Conservation (phyloP, 2,113 vertebrate species). For the Martes martes region DNA sequence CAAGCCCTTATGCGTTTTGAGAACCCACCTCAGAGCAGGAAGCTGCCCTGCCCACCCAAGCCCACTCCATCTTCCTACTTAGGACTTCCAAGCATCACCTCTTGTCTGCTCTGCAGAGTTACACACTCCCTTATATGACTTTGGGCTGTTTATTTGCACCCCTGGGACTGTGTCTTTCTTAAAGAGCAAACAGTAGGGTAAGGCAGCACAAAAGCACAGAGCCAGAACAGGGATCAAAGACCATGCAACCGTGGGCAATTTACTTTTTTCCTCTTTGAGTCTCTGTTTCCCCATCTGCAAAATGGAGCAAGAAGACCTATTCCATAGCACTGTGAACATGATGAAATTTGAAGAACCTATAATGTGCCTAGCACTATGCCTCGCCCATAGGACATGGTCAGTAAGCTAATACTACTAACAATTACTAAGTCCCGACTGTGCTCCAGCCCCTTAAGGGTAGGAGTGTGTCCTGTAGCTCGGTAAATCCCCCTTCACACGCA, state of each 20-base stretch:
- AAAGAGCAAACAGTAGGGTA: not conserved
- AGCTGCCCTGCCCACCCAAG: not conserved
- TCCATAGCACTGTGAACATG: no score
- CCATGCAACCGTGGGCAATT: not conserved
- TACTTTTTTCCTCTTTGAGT: not conserved
- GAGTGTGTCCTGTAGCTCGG: not conserved
- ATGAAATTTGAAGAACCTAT: not conserved
- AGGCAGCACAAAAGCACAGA: not conserved
- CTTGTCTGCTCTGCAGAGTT: not conserved
- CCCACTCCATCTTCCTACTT: not conserved
- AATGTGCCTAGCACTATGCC: rapidly evolving
- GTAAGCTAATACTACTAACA: not conserved
- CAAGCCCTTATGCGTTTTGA: not conserved
- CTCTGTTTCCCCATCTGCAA: not conserved
- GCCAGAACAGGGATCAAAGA: not conserved
- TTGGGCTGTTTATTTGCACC: not conserved
- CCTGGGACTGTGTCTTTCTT: not conserved
- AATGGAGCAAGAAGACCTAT: not conserved
- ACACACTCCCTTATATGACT: no score
- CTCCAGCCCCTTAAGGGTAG: not conserved
- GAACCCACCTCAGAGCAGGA: not conserved
- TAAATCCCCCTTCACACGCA: not conserved
- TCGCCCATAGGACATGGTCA: not conserved
- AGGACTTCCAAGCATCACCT: not conserved
- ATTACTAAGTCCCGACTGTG: not conserved